A percentile compares a stretch with the other conserved stretches of the same genome.
These are phyloP conservation scores for Vollenhovia emeryi DNA, from an alignment of 1,140 invertebrate genomes.

Conservation along the genomic window DNA sequence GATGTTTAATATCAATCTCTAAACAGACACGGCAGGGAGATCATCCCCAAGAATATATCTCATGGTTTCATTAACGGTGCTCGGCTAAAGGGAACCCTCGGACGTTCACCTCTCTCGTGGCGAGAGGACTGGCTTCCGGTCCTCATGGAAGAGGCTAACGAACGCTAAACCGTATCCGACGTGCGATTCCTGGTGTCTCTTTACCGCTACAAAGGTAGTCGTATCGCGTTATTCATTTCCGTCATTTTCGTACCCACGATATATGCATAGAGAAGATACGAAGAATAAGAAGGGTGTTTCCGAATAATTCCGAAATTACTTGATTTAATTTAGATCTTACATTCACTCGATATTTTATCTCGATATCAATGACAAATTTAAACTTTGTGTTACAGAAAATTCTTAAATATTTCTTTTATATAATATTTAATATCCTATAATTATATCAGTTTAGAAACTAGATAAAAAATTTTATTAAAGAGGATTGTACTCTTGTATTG, in stretches of 20 bases:
- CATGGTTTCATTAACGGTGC: slow-evolving; percentile 59
- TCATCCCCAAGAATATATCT: not conserved
- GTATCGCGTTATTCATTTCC: not conserved
- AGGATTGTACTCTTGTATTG: not conserved
- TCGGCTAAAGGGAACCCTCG: slow-evolving; percentile 6
- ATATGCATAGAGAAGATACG: not conserved
- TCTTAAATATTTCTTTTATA: not conserved
- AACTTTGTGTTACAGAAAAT: not conserved
- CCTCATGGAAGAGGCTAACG: slow-evolving; percentile 55
- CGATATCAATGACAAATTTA: not conserved
- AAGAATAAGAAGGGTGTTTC: not conserved
- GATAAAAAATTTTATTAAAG: not conserved
- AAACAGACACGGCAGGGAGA: not conserved
- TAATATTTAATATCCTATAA: not conserved
- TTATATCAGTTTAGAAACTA: not conserved
- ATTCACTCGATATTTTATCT: not conserved
- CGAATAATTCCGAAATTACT: not conserved
- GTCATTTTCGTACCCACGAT: not conserved
- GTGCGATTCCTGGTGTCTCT: slow-evolving; percentile 63
- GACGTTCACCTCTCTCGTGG: slow-evolving; percentile 31
- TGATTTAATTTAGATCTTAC: not conserved
- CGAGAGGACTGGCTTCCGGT: slow-evolving; percentile 64
- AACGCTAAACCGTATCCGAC: slow-evolving; percentile 67
- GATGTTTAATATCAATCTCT: not conserved
- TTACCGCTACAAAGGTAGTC: slow-evolving; percentile 65